Evolutionary conservation across 2,113 vertebrate genomes (phyloP).

Genomic region (Nesogale talazaci): DNA sequence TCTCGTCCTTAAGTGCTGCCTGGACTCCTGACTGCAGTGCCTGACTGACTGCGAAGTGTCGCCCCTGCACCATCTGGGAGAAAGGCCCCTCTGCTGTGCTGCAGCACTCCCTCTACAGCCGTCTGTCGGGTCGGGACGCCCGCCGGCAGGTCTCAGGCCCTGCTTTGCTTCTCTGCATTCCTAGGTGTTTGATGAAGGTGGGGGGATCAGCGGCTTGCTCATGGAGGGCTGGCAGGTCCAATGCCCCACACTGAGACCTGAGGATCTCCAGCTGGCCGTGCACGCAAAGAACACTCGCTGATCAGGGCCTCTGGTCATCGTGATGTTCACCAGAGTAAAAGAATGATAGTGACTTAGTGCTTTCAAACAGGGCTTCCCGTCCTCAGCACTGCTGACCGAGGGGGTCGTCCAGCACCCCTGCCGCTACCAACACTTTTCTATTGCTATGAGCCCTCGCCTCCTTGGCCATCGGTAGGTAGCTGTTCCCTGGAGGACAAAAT

Average conservation of each 20-base stretch:
- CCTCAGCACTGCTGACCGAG: too few species aligned
- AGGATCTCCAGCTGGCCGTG: background rate
- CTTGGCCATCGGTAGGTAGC: background rate
- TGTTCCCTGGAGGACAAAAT: background rate
- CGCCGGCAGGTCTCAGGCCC: too few species aligned
- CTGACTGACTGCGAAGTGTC: too few species aligned
- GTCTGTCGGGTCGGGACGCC: background rate
- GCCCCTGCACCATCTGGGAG: too few species aligned
- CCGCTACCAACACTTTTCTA: too few species aligned
- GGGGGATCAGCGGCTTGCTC: background rate
- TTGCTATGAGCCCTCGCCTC: background rate
- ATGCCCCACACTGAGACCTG: background rate
- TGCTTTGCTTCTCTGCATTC: background rate
- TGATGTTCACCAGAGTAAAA: background rate
- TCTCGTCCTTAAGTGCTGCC: background rate
- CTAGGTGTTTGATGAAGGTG: background rate
- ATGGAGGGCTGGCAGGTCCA: background rate
- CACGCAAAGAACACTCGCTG: background rate
- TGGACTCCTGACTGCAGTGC: background rate
- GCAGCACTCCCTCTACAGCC: background rate
- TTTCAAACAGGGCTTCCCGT: background rate
- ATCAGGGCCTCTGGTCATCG: too few species aligned
- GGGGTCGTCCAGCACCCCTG: too few species aligned
- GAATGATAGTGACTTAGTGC: background rate
- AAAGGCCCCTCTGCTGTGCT: too few species aligned